Base-by-base conservation (phyloP, 2,888 invertebrate genomes). In the Pasiphila rectangulata region DNA sequence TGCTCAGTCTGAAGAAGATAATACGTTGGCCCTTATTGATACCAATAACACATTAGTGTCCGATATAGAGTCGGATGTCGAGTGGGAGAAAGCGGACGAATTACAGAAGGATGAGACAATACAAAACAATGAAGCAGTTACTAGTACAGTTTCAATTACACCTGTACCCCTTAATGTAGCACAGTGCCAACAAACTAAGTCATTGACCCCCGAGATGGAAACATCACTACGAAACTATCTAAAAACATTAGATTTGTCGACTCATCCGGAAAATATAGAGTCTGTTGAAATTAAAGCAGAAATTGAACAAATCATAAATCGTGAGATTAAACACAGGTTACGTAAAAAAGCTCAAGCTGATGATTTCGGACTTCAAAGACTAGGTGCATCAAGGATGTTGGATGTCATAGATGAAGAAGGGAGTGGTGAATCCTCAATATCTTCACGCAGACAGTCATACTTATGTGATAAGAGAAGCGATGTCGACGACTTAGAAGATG, bases 401-500 rank as follows among this genome's bases (percentile, higher is more conserved):
- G 94, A 94, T 67, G 94, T 93, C 3, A 95, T 95, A 57, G 92
- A 93, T 63, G 95, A 95, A 77, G 95, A 95, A 83, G 91, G 91
- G 2, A 94, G 94, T 63, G 77, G 86, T 66, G 92, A 93, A 63
- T 87, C 91, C 3, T 92, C 92, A 56, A 89, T 91, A 55, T 85
- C 90, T 57, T 90, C 92, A 59, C 69, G 90, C 59, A 68, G 91
- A 63, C 82, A 90, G 59, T 78, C 91, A 61, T 82, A 90, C 76
- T 64, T 90, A 64, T 71, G 85, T 63, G 88, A 88, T 25, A 87
- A 82, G 40, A 81, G 79, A 73, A 79, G 85, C 69, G 80, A 90
- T 60, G 68, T 62, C 46, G 88, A 90, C 42, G 84, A 90, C 47
- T 68, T 83, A 49, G 90, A 90, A 52, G 90, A 90, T 58, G 90